Evolutionary conservation across 2,113 vertebrate genomes (phyloP), one percentile per base, ranked within the genome.

Genomic region (Oplegnathus fasciatus): DNA sequence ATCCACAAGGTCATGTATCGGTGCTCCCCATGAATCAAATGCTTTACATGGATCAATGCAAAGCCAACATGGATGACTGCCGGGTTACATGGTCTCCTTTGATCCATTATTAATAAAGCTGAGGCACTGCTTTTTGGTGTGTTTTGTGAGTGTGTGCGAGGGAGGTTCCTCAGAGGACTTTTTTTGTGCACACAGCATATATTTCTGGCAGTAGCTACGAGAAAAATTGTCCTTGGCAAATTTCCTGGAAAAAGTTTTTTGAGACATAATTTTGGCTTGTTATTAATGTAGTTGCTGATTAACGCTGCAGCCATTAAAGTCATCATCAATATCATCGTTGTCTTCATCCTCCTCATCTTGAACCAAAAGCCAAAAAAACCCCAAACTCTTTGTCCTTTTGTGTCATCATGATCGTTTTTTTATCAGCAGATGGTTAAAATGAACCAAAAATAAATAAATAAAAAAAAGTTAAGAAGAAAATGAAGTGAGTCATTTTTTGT

Each of bases 61-160:
- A 82, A 80, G 77, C 68, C 74, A 76, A 65, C 85, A 75, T 65
- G 55, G 80, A 83, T 67, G 58, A 52, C 15, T 77, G 73, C 71
- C 4, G 75, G 82, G 84, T 88, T 86, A 73, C 62, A 79, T 20
- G 81, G 34, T 60, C 54, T 40, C 57, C 76, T 91, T 80, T 90
- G 88, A 92, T 92, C 78, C 83, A 93, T 94, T 92, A 91, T 94
- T 91, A 89, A 90, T 92, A 85, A 82, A 62, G 57, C 84, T 2
- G 24, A 91, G 75, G 75, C 74, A 13, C 71, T 32, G 77, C 48
- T 84, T 91, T 87, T 79, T 81, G 67, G 48, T 79, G 48, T 66
- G 69, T 84, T 84, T 65, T 22, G 9, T 76, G n/a, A 30, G 55
- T 66, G 79, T 46, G 46, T 17, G 66, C 17, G 65, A 65, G 74